These are phyloP conservation scores for Cremastobaeus sp. DNA, from an alignment of 2,888 invertebrate species.

Conservation along the genomic window DNA sequence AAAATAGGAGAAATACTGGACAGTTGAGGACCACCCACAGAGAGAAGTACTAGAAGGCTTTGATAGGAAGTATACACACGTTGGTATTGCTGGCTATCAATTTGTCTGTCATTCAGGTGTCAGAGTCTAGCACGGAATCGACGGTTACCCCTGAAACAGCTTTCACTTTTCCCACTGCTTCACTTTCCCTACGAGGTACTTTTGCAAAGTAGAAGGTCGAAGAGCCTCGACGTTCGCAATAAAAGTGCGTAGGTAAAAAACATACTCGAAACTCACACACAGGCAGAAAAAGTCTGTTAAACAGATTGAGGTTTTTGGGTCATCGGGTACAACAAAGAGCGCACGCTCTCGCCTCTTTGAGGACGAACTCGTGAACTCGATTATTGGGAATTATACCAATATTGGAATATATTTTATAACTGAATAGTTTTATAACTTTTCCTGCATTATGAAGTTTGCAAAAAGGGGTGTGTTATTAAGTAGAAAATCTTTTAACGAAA, in stretches of 20 bases:
- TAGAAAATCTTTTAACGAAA: too few species aligned
- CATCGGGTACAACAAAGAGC: slow-evolving; percentile 52
- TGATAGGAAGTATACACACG: too few species aligned
- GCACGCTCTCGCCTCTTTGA: slow-evolving; percentile 39
- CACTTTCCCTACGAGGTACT: slow-evolving; percentile 56
- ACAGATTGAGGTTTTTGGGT: slow-evolving; percentile 59
- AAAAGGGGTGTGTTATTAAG: too few species aligned
- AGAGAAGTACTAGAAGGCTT: too few species aligned
- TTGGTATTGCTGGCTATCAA: too few species aligned
- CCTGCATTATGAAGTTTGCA: too few species aligned
- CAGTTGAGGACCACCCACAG: too few species aligned
- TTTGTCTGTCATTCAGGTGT: too few species aligned
- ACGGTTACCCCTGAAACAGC: slow-evolving; percentile 59
- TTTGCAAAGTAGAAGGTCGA: slow-evolving; percentile 46
- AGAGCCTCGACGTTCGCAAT: slow-evolving; percentile 25
- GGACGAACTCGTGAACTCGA: slow-evolving; percentile 38
- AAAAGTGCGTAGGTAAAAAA: slow-evolving; percentile 46
- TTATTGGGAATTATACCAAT: background rate
- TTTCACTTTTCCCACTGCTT: slow-evolving; percentile 61
- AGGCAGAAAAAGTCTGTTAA: slow-evolving; percentile 18
- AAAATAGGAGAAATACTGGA: too few species aligned
- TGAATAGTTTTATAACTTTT: too few species aligned
- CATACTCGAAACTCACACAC: slow-evolving; percentile 9
- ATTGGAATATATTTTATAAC: too few species aligned
- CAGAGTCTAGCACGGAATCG: too few species aligned